These are phyloP conservation scores for Glareola pratincola DNA, from an alignment of 2,113 vertebrate genomes.

Conservation along the genomic window DNA sequence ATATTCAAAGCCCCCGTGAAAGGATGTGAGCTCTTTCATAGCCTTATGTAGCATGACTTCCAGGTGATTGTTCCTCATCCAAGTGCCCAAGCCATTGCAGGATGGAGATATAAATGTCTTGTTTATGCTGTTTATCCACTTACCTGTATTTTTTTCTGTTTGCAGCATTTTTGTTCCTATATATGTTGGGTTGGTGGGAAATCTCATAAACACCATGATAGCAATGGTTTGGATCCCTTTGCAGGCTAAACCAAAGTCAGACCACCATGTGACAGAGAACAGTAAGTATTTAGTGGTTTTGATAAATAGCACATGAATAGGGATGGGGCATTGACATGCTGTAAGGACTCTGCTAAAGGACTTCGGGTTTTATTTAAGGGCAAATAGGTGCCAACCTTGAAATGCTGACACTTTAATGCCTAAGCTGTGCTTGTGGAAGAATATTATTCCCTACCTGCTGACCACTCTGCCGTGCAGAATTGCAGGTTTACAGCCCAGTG, in stretches of 20 bases:
- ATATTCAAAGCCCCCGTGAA: neutral
- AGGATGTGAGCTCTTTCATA: neutral
- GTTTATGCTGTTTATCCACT: neutral
- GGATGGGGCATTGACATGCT: neutral
- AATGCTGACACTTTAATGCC: neutral
- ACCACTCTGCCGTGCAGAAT: neutral
- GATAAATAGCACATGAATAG: neutral
- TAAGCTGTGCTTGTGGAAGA: neutral
- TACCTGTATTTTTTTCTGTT: neutral
- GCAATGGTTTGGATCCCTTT: conserved; percentile 82
- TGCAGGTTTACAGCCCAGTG: neutral
- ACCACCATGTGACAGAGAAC: neutral
- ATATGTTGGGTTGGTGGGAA: conserved; percentile 74
- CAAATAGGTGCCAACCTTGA: neutral
- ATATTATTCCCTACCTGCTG: neutral
- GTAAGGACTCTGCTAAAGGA: neutral
- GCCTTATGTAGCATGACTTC: neutral
- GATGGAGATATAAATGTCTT: neutral
- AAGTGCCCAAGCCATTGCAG: neutral
- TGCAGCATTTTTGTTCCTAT: conserved; percentile 77
- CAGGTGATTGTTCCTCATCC: neutral
- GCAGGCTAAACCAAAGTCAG: conserved; percentile 73
- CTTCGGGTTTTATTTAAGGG: neutral
- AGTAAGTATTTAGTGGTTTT: conserved; percentile 67
- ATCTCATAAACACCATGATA: conserved; percentile 75